Percentiles rank a stretch among this genome's conserved stretches.
Conservation (phyloP, 1,140 invertebrate genomes). For the Aphelinus atriplicis region DNA sequence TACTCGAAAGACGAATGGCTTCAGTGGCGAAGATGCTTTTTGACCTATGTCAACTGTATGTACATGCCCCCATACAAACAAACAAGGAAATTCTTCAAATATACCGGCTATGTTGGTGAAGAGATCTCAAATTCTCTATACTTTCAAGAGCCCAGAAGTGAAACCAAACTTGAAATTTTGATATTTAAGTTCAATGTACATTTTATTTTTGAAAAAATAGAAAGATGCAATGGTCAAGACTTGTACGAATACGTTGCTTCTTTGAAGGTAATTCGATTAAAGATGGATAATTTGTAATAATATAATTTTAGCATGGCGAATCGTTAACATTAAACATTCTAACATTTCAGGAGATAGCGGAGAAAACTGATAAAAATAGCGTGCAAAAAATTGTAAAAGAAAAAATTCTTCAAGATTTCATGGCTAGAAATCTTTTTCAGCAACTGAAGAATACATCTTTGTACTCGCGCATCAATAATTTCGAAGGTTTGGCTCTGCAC, state of each 20-base stretch:
- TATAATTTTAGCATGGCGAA: too few relatives aligned
- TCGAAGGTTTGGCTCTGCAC: conserved; percentile 6
- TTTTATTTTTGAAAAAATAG: neutral
- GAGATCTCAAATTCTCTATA: conserved; percentile 2
- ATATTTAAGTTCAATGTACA: conserved; percentile 16
- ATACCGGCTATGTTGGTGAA: conserved; percentile 6
- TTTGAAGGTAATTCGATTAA: neutral
- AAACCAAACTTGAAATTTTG: neutral
- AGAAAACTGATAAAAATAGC: neutral
- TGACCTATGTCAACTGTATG: neutral
- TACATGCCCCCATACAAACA: conserved; percentile 7
- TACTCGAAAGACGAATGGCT: conserved; percentile 13
- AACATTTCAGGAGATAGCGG: conserved; percentile 1
- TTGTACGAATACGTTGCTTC: neutral
- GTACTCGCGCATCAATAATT: neutral
- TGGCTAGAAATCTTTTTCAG: neutral
- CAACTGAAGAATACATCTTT: neutral
- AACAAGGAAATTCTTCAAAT: conserved; percentile 6
- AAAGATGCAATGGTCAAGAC: neutral
- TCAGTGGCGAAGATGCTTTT: conserved; percentile 11
- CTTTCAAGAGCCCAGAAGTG: neutral
- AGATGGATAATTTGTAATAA: too few relatives aligned
- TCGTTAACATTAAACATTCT: neutral
- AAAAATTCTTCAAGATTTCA: conserved; percentile 21
- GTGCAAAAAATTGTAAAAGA: conserved; percentile 9